These are phyloP conservation scores for Idaea dimidiata DNA, from an alignment of 2,888 invertebrate genomes.

Conservation along the genomic window DNA sequence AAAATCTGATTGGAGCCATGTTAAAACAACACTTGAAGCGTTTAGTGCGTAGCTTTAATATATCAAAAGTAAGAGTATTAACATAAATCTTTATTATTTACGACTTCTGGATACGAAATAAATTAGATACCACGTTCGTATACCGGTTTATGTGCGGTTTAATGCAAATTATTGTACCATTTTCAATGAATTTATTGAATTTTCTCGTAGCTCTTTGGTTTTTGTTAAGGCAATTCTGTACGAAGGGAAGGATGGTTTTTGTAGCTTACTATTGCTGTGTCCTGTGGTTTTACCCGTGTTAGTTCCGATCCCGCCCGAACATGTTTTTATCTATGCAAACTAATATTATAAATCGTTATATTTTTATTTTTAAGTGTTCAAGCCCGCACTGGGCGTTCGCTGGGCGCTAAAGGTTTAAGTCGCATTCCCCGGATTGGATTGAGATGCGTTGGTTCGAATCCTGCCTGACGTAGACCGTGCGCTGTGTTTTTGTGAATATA, in stretches of 20 bases:
- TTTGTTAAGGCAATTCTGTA: background rate
- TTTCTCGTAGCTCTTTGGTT: background rate
- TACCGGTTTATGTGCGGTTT: background rate
- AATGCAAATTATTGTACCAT: background rate
- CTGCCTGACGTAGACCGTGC: no score
- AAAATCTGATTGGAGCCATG: background rate
- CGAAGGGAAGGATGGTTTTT: background rate
- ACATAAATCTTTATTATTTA: constrained; percentile 19
- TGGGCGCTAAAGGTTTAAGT: no score
- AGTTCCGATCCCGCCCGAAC: no score
- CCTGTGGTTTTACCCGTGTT: no score
- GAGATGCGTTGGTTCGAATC: no score
- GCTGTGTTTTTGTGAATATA: no score
- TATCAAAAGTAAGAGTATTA: constrained; percentile 8
- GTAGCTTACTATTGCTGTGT: no score
- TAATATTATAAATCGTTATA: no score
- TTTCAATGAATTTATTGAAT: background rate
- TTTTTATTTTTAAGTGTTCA: no score
- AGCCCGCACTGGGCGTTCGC: no score
- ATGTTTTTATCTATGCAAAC: no score
- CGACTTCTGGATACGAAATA: constrained; percentile 23
- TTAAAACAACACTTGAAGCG: background rate
- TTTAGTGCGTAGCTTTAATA: constrained; percentile 2
- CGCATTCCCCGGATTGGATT: no score
- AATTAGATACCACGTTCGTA: background rate